Conservation (phyloP, 1,140 invertebrate genomes). For the Neotoxoptera formosana region DNA sequence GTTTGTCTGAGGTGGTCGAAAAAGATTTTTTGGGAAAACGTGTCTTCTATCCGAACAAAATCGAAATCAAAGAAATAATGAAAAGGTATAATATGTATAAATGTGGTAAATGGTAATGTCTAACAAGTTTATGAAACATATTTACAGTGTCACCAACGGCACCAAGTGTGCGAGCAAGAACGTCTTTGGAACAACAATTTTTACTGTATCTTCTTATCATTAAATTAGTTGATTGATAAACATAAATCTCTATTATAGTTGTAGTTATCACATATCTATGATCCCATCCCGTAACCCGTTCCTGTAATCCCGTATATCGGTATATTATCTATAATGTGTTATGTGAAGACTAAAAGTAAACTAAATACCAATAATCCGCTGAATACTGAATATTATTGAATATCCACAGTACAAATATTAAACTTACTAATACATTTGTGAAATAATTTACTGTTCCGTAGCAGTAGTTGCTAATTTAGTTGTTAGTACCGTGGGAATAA, state of each 20-base stretch:
- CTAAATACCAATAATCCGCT: not conserved
- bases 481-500: not conserved
- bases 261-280: too few species aligned
- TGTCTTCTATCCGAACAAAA: not conserved
- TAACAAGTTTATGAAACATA: not conserved
- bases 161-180: fast-evolving
- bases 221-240: constrained; percentile 20
- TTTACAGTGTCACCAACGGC: not conserved
- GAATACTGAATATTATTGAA: not conserved
- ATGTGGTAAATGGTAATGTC: not conserved
- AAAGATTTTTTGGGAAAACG: not conserved
- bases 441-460: not conserved
- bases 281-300: too few species aligned
- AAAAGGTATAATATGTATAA: not conserved
- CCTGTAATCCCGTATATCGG: too few species aligned
- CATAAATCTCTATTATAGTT: too few species aligned
- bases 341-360: too few species aligned
- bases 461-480: not conserved
- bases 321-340: too few species aligned
- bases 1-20: not conserved
- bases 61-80: not conserved
- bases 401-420: not conserved
- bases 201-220: not conserved
- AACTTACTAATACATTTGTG: not conserved
- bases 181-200: constrained; percentile 12